Conservation (phyloP, 2,797 vertebrate genomes). For the Girardinus metallicus region DNA sequence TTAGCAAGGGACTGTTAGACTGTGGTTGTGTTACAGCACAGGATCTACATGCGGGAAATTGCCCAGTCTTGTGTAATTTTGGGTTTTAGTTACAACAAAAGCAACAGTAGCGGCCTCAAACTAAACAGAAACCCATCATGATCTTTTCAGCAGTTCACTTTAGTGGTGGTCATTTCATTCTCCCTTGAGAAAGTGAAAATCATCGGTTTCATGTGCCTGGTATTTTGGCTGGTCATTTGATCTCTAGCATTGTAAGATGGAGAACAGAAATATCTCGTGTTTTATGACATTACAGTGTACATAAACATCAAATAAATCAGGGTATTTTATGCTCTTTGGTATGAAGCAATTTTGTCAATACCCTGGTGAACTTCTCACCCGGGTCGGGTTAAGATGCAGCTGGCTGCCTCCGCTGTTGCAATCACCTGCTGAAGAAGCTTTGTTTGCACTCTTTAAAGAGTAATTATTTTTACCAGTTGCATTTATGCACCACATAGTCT, state of each 20-base stretch:
- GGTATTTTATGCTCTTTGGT: not conserved
- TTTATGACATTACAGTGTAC: not conserved
- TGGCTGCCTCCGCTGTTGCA: constrained; percentile 8
- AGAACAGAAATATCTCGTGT: not conserved
- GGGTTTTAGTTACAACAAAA: constrained; percentile 6
- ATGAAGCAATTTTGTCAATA: not conserved
- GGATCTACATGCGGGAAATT: not conserved
- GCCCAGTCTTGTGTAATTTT: constrained; percentile 1
- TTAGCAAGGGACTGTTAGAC: not conserved
- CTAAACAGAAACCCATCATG: not conserved
- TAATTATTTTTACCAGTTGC: constrained; percentile 13
- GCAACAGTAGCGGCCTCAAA: not conserved
- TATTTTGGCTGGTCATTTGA: not conserved
- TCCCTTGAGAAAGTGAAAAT: not conserved
- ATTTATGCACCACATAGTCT: constrained; percentile 15
- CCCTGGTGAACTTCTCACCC: not conserved
- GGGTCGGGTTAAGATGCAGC: constrained; percentile 8
- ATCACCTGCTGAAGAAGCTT: constrained; percentile 16
- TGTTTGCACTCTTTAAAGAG: constrained; percentile 14
- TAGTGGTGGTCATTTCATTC: not conserved
- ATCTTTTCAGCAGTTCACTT: not conserved
- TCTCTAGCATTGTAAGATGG: not conserved
- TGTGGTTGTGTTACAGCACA: not conserved
- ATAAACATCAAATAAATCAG: not conserved
- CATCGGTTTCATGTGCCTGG: not conserved